Evolutionary conservation across 2,888 invertebrate genomes (phyloP), one percentile per base, ranked within the genome.

Genomic region (Pyrocoelia pectoralis): DNA sequence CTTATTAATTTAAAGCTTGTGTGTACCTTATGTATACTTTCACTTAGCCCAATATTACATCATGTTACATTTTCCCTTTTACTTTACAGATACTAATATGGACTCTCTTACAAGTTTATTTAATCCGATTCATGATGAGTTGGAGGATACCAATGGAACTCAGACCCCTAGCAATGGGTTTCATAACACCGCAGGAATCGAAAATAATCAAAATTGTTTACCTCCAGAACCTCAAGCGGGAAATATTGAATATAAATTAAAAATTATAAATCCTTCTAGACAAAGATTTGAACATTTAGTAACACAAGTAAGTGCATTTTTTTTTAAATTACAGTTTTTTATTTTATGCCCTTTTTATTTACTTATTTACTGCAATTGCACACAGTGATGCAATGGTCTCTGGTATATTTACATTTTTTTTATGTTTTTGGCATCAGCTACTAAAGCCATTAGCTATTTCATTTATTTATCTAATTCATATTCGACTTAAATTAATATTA

Each of bases 201-300:
- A 85, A 67, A 84, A 83, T 61, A 84, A 84, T 59, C 84, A 86
- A 67, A 84, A 84, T 67, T 85, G 87, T 19, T 83, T 95, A 29
- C 96, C 96, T 0, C 96, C 96, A 0, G 96, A 97, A 79, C 94
- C 96, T 0, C 92, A 97, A 77, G 89, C 95, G 74, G 98, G 98
- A 6, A 98, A 98, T 80, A 89, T 98, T 24, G 98, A 98, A 82
- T 98, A 98, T 81, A 98, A 98, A 83, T 81, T 98, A 61, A 97
- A 98, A 76, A 85, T 99, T 59, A 92, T 98, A 5, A 93, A 93
- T 80, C 95, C 97, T 0, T 93, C 96, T 15, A 91, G 92, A 78
- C 90, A 92, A 72, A 86, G 98, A 64, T 92, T 97, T 76, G 96
- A 99, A 80, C 98, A 98, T 82, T 84, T 99, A 24, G 96, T 98